Evolutionary conservation across 2,113 vertebrate genomes (phyloP).

Genomic region (Vimba vimba): DNA sequence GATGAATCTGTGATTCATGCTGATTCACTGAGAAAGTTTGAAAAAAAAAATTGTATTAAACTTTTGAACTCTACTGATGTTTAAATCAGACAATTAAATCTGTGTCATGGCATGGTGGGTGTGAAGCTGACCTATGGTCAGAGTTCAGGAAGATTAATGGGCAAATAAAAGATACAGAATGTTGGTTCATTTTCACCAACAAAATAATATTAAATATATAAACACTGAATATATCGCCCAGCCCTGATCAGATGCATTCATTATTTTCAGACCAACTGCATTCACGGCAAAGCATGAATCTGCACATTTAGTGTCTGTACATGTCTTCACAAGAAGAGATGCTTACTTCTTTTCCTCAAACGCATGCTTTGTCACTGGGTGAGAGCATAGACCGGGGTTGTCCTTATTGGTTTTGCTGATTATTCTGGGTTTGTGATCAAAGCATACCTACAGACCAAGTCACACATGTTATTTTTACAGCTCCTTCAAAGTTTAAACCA

Average conservation of each 20-base stretch:
- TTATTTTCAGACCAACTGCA: background rate
- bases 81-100: background rate
- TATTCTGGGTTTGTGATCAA: constrained; percentile 98
- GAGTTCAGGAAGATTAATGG: background rate
- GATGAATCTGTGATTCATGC: too few species aligned
- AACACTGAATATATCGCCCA: background rate
- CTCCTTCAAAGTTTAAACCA: background rate
- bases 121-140: background rate
- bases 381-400: constrained; percentile 87
- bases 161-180: background rate
- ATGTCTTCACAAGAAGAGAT: constrained; percentile 11
- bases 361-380: constrained; percentile 89
- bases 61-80: background rate
- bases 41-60: too few species aligned
- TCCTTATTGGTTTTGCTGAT: constrained; percentile 98
- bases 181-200: background rate
- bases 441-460: constrained; percentile 85
- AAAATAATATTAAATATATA: background rate
- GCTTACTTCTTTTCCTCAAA: constrained; percentile 97
- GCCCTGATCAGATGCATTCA: background rate
- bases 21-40: background rate
- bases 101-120: background rate
- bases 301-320: constrained; percentile 4
- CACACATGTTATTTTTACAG: constrained; percentile 42
- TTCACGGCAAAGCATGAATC: background rate